These are phyloP conservation scores for Montipora foliosa DNA, from an alignment of 64 coral and sea anemone species.

Conservation along the genomic window DNA sequence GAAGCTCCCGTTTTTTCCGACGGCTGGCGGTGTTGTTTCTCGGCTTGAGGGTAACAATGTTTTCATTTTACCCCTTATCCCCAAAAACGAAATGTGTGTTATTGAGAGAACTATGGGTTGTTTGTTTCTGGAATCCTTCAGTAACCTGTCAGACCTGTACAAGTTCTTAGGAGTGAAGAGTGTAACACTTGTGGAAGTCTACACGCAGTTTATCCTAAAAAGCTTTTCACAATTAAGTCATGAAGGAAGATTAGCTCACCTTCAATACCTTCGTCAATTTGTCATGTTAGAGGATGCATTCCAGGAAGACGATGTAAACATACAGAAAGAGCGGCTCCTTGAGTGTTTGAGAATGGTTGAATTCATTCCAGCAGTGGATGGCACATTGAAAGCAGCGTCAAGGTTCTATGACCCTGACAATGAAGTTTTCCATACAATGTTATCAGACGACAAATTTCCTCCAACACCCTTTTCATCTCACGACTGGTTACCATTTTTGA, in stretches of 20 bases:
- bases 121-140: conserved; percentile 5
- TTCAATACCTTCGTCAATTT: neutral
- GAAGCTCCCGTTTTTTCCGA: conserved; percentile 26
- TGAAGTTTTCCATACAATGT: conserved; percentile 45
- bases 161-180: conserved; percentile 4
- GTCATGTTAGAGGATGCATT: neutral
- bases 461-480: neutral
- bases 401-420: conserved; percentile 24
- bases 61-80: conserved; percentile 4
- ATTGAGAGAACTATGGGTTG: conserved; percentile 4
- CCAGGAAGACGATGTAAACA: neutral
- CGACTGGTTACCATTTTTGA: conserved; percentile 47
- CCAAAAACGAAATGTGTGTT: conserved; percentile 8
- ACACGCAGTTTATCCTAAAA: conserved; percentile 27
- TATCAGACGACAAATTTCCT: conserved; percentile 21
- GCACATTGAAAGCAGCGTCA: neutral
- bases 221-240: neutral
- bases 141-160: neutral
- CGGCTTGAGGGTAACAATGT: conserved; percentile 1
- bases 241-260: conserved; percentile 12
- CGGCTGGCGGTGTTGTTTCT: neutral
- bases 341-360: neutral
- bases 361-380: neutral
- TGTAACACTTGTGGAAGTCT: conserved; percentile 15
- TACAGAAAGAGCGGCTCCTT: neutral